Conservation (phyloP, 2,797 vertebrate genomes). For the Bovichtus variegatus region DNA sequence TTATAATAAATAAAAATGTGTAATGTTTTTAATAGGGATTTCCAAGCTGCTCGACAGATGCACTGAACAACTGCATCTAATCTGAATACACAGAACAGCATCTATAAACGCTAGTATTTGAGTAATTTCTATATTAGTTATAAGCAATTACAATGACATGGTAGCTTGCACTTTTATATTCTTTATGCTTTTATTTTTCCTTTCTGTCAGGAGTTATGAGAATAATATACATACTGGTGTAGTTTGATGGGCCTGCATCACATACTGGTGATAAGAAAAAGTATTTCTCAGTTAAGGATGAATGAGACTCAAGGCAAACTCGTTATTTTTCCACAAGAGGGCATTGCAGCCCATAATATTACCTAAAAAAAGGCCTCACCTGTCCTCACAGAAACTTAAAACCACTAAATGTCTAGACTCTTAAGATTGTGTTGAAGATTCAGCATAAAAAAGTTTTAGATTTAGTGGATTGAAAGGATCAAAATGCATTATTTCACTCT, state of each 20-base stretch:
- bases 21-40: not conserved
- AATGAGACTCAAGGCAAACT: not conserved
- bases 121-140: not conserved
- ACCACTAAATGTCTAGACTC: too few species aligned
- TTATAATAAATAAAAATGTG: not conserved
- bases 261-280: not conserved
- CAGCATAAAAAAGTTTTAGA: not conserved
- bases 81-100: not conserved
- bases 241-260: not conserved
- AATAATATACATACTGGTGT: not conserved
- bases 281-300: not conserved
- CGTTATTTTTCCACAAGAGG: constrained; percentile 60
- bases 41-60: not conserved
- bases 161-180: not conserved
- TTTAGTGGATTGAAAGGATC: not conserved
- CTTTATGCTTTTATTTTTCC: not conserved
- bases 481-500: not conserved
- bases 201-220: not conserved
- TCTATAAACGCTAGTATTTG: not conserved
- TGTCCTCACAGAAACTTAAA: not conserved
- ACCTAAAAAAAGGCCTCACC: not conserved
- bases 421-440: not conserved
- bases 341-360: constrained; percentile 14
- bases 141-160: not conserved
- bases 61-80: not conserved